These are phyloP conservation scores for Stigmatopora argus DNA, from an alignment of 2,113 vertebrate species.

Conservation along the genomic window DNA sequence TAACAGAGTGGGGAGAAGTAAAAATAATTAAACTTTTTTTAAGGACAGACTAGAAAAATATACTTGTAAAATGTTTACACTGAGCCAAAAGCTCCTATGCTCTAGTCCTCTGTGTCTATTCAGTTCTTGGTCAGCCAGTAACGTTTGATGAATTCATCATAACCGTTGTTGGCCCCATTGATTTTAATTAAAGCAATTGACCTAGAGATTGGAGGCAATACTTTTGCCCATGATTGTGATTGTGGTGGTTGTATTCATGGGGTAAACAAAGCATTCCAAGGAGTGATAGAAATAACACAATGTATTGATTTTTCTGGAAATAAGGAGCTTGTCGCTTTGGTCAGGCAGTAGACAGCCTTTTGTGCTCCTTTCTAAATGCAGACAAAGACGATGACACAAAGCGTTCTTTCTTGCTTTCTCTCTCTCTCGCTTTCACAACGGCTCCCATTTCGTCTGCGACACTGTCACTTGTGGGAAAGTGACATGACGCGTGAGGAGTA, in stretches of 20 bases:
- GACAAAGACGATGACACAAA: slow-evolving; percentile 46
- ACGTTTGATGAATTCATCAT: not conserved
- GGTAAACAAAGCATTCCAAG: slow-evolving; percentile 39
- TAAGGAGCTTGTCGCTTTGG: slow-evolving; percentile 42
- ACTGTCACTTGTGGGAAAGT: slow-evolving; percentile 12
- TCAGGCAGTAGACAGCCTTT: slow-evolving; percentile 35
- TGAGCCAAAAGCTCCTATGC: not conserved
- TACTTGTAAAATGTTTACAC: not conserved
- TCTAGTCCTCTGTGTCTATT: not conserved
- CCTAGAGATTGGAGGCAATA: not conserved
- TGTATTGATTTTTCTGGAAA: slow-evolving; percentile 57
- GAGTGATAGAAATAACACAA: slow-evolving; percentile 41
- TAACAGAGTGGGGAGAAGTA: too few species aligned
- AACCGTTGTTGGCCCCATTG: not conserved
- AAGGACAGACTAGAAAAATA: too few species aligned
- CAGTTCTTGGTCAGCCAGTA: not conserved
- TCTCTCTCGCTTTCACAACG: slow-evolving; percentile 14
- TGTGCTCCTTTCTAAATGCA: slow-evolving; percentile 41
- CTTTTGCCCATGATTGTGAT: not conserved
- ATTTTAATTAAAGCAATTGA: not conserved
- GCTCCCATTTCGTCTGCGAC: slow-evolving; percentile 34
- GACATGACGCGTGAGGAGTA: not conserved
- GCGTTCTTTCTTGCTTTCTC: not conserved
- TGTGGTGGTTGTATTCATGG: too few species aligned
- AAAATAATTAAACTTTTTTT: too few species aligned